phyloP scores from a whole-genome alignment of 2,797 vertebrate species.

The Phylloscopus collybita region DNA sequence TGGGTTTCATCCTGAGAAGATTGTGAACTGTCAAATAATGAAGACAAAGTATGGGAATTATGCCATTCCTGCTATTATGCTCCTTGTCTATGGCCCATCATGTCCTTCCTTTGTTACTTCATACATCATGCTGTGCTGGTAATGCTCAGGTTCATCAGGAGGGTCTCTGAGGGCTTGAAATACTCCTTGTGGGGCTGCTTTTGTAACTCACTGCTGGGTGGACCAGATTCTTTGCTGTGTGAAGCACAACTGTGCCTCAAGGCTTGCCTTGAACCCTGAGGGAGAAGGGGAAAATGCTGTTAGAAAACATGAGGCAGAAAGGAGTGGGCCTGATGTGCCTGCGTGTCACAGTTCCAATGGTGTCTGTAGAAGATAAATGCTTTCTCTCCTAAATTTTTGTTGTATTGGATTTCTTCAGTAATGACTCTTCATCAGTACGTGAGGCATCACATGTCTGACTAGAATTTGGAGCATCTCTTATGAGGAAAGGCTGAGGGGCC shows the following conservation, averaged over 20 bases:
- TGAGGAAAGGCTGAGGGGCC: neutral
- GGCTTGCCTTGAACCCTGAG: neutral
- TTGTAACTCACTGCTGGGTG: neutral
- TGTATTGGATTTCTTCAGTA: neutral
- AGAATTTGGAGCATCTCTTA: neutral
- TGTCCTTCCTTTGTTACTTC: neutral
- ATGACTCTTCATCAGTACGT: neutral
- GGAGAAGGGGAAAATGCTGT: neutral
- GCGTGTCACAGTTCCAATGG: neutral
- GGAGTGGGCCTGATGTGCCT: neutral
- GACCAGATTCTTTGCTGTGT: neutral
- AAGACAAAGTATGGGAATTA: conserved; percentile 1
- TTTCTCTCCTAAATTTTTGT: neutral
- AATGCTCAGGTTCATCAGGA: neutral
- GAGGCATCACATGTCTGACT: neutral
- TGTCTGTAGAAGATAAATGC: neutral
- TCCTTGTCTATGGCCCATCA: neutral
- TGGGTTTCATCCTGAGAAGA: neutral
- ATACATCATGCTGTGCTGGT: neutral
- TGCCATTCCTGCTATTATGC: neutral
- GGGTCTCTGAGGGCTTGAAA: neutral
- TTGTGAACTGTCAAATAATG: conserved; percentile 24
- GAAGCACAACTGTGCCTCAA: neutral
- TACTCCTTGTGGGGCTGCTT: neutral
- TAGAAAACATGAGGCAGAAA: neutral